These are phyloP conservation scores for Digitonthophagus gazella DNA, from an alignment of 2,888 invertebrate genomes.

Conservation along the genomic window DNA sequence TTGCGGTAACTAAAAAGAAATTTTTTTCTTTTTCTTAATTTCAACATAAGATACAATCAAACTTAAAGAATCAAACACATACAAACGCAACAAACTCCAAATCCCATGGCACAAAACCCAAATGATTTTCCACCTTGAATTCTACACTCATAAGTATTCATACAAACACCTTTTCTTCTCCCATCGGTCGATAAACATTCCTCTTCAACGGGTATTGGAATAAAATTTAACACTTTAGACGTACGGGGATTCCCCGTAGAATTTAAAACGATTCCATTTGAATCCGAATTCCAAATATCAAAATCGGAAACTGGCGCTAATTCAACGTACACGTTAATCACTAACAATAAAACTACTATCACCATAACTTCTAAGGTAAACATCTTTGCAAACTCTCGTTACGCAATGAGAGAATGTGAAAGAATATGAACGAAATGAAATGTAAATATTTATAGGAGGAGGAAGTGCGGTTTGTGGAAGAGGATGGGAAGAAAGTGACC, in stretches of 20 bases:
- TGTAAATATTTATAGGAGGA: not conserved
- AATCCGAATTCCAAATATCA: slow-evolving; percentile 9
- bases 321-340: too few species aligned
- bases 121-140: slow-evolving; percentile 69
- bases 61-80: slow-evolving; percentile 51
- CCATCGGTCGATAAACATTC: slow-evolving; percentile 74
- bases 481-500: not conserved
- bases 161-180: slow-evolving; percentile 67
- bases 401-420: too few species aligned
- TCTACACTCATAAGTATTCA: slow-evolving; percentile 81
- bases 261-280: not conserved
- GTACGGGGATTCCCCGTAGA: not conserved
- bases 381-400: too few species aligned
- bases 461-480: not conserved
- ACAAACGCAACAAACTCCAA: slow-evolving; percentile 86
- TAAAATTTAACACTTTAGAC: slow-evolving; percentile 72
- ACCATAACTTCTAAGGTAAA: too few species aligned
- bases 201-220: slow-evolving; percentile 78
- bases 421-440: not conserved
- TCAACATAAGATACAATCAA: slow-evolving; percentile 13
- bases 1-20: slow-evolving; percentile 64
- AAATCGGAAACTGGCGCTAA: slow-evolving; percentile 28
- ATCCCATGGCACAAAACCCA: slow-evolving; percentile 78
- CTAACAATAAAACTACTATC: too few species aligned
- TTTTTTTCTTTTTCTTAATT: not conserved